Evolutionary conservation across 2,113 vertebrate species (phyloP), one percentile per base, ranked within the genome.

Genomic region (Arothron firmamentum): DNA sequence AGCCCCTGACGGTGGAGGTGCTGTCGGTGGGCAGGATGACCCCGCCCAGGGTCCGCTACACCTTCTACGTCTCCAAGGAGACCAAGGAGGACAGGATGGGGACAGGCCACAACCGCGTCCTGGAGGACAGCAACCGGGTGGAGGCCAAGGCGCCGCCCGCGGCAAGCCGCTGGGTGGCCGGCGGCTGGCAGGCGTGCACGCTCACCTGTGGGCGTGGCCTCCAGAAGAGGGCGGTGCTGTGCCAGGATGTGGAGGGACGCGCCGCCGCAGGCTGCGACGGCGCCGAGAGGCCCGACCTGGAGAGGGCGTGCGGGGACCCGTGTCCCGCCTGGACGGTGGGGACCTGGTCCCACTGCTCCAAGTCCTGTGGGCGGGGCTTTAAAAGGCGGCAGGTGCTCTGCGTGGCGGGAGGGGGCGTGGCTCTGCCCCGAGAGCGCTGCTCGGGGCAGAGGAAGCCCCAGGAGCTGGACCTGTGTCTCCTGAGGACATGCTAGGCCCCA

Each of bases 11-110:
- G 0, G 90, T 98, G 81, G 96, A 99, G 82, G 94, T 99, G 43
- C 90, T 99, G 19, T 97, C 95, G 0, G 95, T 99, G 25, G 96
- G 96, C 7, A 96, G 96, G 88, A 98, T 99, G 94, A 99, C 96
- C 0, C 96, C 96, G 0, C 96, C 96, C 0, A 92, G 96, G 1
- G 92, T 99, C 0, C 93, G 96, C 48, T 99, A 99, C 77, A 96
- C 96, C 63, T 99, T 94, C 87, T 97, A 94, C 69, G 87, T 96
- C 41, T 79, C 92, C 64, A 95, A 94, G 62, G 94, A 96, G 62
- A 94, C 82, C 66, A 92, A 92, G 55, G 94, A 95, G 38, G 93
- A 93, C 70, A 95, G 93, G 49, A 69, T 82, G 9, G 79, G 77
- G 4, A 70, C 41, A 34, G 76, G 85, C 55, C 91, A 87, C 51